Evolutionary conservation across 2,797 vertebrate genomes (phyloP).

Genomic region (Manis javanica): DNA sequence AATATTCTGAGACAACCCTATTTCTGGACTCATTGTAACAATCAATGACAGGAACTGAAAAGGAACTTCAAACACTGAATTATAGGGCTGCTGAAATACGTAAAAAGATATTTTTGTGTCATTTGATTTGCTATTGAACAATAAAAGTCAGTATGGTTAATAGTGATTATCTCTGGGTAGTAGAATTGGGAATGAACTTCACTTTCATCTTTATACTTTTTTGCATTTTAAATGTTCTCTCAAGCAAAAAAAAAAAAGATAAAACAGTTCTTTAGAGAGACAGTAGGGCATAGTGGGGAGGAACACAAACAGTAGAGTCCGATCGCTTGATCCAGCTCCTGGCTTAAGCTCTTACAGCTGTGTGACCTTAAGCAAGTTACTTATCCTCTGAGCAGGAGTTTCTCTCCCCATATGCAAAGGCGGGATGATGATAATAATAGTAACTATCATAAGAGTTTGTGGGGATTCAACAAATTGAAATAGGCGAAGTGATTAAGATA

Average conservation of each 20-base stretch:
- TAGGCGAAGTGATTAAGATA: neutral
- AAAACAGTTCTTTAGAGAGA: neutral
- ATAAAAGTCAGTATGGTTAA: neutral
- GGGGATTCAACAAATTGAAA: neutral
- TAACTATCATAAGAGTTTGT: neutral
- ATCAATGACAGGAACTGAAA: neutral
- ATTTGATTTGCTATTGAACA: conserved; percentile 20
- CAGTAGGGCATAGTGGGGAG: neutral
- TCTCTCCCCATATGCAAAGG: neutral
- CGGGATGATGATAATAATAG: neutral
- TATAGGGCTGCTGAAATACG: neutral
- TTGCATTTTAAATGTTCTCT: neutral
- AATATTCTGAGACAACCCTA: neutral
- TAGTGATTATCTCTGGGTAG: neutral
- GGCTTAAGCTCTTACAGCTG: neutral
- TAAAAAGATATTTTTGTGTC: neutral
- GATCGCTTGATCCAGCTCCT: neutral
- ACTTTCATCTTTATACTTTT: neutral
- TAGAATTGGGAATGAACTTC: neutral
- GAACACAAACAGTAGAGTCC: neutral
- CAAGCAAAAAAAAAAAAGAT: neutral
- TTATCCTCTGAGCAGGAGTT: neutral
- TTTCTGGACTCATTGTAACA: neutral
- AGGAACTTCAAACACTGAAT: neutral
- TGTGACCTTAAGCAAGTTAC: neutral